These are phyloP conservation scores for Microcebus murinus DNA, from an alignment of 2,113 vertebrate species.

Conservation along the genomic window DNA sequence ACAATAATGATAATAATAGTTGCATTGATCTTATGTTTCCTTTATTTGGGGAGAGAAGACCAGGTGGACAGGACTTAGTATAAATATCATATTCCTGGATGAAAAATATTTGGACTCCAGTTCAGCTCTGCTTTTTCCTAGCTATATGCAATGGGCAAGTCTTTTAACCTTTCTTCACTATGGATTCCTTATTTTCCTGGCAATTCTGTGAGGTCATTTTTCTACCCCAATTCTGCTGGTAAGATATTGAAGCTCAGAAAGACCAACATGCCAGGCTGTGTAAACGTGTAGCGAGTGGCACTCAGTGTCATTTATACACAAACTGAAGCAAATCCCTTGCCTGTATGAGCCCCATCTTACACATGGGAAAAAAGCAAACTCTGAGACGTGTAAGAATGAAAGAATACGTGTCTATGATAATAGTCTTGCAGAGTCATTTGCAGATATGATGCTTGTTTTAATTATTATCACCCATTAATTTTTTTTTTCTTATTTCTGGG, in stretches of 20 bases:
- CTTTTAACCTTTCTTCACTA: background rate
- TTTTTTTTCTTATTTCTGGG: background rate
- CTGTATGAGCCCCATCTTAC: background rate
- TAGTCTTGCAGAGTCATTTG: too few species aligned
- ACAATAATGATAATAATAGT: background rate
- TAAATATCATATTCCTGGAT: accelerated
- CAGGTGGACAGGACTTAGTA: background rate
- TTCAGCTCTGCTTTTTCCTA: background rate
- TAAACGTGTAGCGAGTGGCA: accelerated
- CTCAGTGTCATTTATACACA: background rate
- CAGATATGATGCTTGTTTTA: background rate
- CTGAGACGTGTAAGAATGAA: background rate
- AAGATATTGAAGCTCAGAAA: background rate
- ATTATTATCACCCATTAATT: too few species aligned
- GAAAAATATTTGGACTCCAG: background rate
- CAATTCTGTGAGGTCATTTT: background rate
- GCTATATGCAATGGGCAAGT: background rate
- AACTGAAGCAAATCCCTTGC: background rate
- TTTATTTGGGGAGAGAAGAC: background rate
- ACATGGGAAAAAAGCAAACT: background rate
- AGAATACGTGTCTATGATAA: background rate
- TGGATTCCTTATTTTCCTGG: background rate
- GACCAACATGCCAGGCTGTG: background rate
- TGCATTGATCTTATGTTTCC: background rate
- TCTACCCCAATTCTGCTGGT: background rate